phyloP scores from a whole-genome alignment of 2,113 vertebrate species.

The Barnardius zonarius region DNA sequence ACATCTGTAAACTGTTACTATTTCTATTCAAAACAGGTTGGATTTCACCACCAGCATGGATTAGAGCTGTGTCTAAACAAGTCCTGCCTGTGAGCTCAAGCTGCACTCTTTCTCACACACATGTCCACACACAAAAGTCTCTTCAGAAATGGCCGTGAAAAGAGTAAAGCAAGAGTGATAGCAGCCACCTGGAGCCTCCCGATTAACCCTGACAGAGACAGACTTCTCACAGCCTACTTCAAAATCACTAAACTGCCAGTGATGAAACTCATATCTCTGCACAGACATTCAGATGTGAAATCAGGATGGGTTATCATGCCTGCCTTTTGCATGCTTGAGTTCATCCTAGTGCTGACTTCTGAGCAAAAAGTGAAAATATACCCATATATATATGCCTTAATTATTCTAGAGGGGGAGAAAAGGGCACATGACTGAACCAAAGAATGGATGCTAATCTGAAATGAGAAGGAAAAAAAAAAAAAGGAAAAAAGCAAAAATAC shows the following conservation, averaged over 20 bases:
- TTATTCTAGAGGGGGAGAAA: background rate
- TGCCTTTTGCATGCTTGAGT: background rate
- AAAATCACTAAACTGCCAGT: background rate
- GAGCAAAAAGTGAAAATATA: background rate
- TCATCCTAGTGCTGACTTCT: background rate
- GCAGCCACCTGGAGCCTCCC: background rate
- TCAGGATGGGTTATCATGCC: background rate
- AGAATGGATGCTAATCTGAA: background rate
- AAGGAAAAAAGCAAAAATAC: background rate
- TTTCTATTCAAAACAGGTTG: background rate
- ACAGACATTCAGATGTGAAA: accelerated
- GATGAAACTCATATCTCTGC: background rate
- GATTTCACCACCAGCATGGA: background rate
- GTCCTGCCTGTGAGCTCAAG: background rate
- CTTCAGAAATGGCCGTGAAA: background rate
- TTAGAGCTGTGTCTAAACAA: background rate
- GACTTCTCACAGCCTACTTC: background rate
- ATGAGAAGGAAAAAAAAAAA: too few species aligned
- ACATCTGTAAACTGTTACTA: background rate
- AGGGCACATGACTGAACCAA: background rate
- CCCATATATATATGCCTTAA: background rate
- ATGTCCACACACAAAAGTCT: accelerated
- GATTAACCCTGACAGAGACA: accelerated
- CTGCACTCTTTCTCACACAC: background rate
- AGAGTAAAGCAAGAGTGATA: background rate